Evolutionary conservation across 2,888 invertebrate species (phyloP).

Genomic region (Microplitis deprimator): DNA sequence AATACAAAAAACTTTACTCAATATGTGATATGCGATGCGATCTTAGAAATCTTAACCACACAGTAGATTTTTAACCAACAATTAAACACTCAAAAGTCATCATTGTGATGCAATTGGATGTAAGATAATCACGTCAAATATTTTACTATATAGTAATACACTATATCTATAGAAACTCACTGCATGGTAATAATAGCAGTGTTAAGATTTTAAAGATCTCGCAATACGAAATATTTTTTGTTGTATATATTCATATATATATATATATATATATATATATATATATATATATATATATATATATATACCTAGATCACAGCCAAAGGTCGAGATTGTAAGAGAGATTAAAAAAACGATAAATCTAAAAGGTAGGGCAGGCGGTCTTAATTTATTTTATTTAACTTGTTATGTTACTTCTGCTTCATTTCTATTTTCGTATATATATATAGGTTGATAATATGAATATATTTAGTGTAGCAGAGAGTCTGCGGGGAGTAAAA

Average conservation of each 20-base stretch:
- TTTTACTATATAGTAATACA: not conserved
- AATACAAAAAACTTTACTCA: not conserved
- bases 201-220: not conserved
- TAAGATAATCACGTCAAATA: conserved; percentile 1
- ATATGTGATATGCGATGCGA: not conserved
- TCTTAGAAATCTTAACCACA: not conserved
- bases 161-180: too few relatives aligned
- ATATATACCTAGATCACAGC: not conserved
- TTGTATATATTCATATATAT: not conserved
- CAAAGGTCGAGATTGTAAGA: not conserved
- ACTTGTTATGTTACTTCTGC: not conserved
- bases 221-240: not conserved
- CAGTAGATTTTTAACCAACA: not conserved
- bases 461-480: not conserved
- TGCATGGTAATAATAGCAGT: not conserved
- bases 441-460: not conserved
- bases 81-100: not conserved
- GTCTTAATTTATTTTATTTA: not conserved
- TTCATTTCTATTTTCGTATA: not conserved
- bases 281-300: too few relatives aligned
- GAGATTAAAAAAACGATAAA: not conserved
- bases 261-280: too few relatives aligned
- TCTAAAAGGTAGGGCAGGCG: not conserved
- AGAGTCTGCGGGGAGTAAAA: not conserved
- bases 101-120: not conserved